These are phyloP conservation scores for Tenualosa ilisha DNA, from an alignment of 2,797 vertebrate genomes.

Conservation along the genomic window DNA sequence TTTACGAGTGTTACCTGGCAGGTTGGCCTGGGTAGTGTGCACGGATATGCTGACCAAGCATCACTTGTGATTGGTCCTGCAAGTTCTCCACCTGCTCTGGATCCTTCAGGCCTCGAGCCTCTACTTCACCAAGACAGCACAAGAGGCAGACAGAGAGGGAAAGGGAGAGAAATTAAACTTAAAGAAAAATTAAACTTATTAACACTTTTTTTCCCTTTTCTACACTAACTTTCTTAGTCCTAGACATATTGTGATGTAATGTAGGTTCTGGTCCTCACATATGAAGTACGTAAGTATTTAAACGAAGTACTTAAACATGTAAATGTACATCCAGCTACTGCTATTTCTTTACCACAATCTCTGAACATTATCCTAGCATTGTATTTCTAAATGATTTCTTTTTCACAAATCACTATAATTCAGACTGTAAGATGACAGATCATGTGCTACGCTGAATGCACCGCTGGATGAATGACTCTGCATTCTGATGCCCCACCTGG, in stretches of 20 bases:
- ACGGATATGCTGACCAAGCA: constrained; percentile 93
- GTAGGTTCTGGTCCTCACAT: not conserved
- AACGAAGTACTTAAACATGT: not conserved
- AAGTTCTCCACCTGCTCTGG: constrained; percentile 96
- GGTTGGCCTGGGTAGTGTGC: constrained; percentile 89
- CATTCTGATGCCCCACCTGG: constrained; percentile 71
- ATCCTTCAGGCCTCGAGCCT: constrained; percentile 93
- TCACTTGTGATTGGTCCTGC: constrained; percentile 97
- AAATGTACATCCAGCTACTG: no score
- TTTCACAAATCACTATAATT: not conserved
- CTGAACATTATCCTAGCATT: not conserved
- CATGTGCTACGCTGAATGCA: not conserved
- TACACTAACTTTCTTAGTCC: no score
- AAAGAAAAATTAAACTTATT: not conserved
- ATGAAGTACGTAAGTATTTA: not conserved
- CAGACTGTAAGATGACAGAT: not conserved
- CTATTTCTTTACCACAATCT: not conserved
- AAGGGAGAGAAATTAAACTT: constrained; percentile 11
- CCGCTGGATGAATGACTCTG: not conserved
- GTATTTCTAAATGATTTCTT: not conserved
- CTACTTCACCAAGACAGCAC: constrained; percentile 62
- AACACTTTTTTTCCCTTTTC: not conserved
- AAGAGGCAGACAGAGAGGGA: not conserved
- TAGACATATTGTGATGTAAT: not conserved
- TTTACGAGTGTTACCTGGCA: constrained; percentile 76